Evolutionary conservation across 2,113 vertebrate genomes (phyloP).

Genomic region (Caloenas nicobarica): DNA sequence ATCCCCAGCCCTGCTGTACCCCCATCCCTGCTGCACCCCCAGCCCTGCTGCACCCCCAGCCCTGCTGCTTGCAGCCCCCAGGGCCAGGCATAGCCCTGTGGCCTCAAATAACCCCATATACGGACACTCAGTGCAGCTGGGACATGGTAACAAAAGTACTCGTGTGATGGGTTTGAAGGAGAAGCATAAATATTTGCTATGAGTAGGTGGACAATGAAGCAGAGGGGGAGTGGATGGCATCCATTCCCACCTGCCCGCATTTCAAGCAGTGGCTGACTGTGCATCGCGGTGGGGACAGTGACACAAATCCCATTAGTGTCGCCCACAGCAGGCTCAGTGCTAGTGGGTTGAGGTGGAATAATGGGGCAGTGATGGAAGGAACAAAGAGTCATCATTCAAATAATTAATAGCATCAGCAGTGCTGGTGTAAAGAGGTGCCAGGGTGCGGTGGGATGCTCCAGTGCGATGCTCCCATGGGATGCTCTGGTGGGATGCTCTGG

Average conservation of each 20-base stretch:
- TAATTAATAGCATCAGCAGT: accelerated
- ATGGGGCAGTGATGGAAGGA: background rate
- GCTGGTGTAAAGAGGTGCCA: background rate
- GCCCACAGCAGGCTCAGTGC: background rate
- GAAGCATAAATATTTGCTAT: conserved; percentile 14
- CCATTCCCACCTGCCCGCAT: background rate
- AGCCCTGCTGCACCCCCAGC: background rate
- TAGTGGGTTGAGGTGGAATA: background rate
- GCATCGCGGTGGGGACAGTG: accelerated
- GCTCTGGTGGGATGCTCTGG: too few relatives aligned
- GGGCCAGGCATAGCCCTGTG: background rate
- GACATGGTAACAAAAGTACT: background rate
- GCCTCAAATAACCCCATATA: accelerated
- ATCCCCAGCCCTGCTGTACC: too few relatives aligned
- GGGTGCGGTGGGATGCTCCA: background rate
- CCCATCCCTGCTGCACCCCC: too few relatives aligned
- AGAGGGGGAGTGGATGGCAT: background rate
- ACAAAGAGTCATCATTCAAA: background rate
- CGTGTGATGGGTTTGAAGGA: conserved; percentile 7
- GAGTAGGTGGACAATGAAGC: background rate
- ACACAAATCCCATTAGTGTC: background rate
- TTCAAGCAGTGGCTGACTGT: background rate
- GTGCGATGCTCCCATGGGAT: too few relatives aligned
- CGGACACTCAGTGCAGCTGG: accelerated
- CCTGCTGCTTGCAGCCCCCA: accelerated